Percentiles rank a stretch among this genome's conserved stretches.
These are phyloP conservation scores for Drosophila siamana DNA, from an alignment of 2,888 invertebrate genomes.

Conservation along the genomic window DNA sequence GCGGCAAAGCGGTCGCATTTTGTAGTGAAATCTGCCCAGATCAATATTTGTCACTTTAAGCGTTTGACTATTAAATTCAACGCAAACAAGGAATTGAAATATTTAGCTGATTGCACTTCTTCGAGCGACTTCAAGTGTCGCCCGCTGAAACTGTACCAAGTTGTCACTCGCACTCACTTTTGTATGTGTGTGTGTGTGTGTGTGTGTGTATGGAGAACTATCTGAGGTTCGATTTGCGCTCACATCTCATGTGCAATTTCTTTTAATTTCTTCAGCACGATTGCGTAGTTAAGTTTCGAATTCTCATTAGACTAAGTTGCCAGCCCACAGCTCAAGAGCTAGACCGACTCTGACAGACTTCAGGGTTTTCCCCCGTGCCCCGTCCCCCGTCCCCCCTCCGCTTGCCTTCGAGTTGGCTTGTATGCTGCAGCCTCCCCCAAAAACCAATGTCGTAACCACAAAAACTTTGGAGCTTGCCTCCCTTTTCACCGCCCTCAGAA, in stretches of 20 bases:
- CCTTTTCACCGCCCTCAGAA: constrained; percentile 33
- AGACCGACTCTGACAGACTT: constrained; percentile 73
- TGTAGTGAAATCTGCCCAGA: neutral
- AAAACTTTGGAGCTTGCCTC: constrained; percentile 72
- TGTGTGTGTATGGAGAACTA: neutral
- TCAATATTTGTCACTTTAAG: neutral
- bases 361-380: constrained; percentile 24
- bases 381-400: neutral
- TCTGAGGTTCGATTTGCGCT: constrained; percentile 46
- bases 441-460: constrained; percentile 81
- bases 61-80: too few species aligned
- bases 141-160: constrained; percentile 32
- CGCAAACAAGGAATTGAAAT: constrained; percentile 42
- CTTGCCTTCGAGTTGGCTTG: neutral
- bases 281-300: constrained; percentile 82
- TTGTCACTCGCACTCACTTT: neutral
- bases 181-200: constrained; percentile 3
- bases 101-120: constrained; percentile 62
- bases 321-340: constrained; percentile 75
- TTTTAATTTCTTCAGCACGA: constrained; percentile 83
- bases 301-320: constrained; percentile 82
- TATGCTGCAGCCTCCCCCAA: constrained; percentile 38
- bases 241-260: constrained; percentile 77
- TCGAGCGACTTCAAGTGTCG: constrained; percentile 13
- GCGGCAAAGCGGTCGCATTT: neutral